phyloP scores from a whole-genome alignment of 2,888 invertebrate species.

The Trachelus troglodyta region DNA sequence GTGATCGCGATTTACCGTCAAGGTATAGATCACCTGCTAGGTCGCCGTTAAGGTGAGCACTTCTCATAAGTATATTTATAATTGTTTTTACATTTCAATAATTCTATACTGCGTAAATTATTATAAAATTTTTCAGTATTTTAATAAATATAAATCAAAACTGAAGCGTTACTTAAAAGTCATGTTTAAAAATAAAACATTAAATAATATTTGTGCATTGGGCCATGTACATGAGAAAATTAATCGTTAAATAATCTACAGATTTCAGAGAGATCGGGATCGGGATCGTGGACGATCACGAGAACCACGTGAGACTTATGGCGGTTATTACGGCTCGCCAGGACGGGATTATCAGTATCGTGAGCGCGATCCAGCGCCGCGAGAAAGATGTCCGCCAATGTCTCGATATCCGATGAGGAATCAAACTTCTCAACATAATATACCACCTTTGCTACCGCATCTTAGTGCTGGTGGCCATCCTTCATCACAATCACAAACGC shows the following conservation, averaged over 20 bases:
- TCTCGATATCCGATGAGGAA: conserved; percentile 57
- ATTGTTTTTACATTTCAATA: not conserved
- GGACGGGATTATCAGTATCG: conserved; percentile 60
- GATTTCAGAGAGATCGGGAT: conserved; percentile 62
- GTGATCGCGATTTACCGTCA: conserved; percentile 51
- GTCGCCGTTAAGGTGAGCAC: conserved; percentile 59
- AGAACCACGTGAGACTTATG: conserved; percentile 56
- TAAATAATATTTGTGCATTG: not conserved
- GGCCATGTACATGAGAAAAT: no score
- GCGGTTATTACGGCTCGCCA: conserved; percentile 59
- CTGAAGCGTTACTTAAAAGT: no score
- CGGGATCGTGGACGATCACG: conserved; percentile 58
- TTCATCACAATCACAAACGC: not conserved
- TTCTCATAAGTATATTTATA: not conserved
- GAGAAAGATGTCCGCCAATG: conserved; percentile 39
- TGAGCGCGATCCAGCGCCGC: conserved; percentile 53
- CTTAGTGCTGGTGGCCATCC: conserved; percentile 50
- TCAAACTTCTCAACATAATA: conserved; percentile 55
- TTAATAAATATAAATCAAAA: no score
- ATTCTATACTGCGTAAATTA: no score
- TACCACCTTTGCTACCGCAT: conserved; percentile 51
- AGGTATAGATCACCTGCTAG: conserved; percentile 61
- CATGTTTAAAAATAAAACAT: not conserved
- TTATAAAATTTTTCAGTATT: no score
- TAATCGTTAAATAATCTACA: conserved; percentile 25